Conservation (phyloP, 92 coral and sea anemone species). For the Micromussa lordhowensis region DNA sequence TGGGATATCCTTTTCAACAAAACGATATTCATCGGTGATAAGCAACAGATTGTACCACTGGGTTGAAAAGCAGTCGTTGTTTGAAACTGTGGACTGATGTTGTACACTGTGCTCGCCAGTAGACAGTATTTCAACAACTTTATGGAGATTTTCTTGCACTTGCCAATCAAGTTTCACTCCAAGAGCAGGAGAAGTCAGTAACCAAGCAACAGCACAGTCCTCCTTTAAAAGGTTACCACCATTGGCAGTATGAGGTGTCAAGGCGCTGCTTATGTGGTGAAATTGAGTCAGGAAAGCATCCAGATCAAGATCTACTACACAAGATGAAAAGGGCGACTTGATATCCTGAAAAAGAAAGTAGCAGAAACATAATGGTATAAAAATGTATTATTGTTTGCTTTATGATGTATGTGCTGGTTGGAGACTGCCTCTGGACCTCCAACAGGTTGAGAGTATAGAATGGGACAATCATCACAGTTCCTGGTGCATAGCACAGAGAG, state of each 20-base stretch:
- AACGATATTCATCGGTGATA: slow-evolving; percentile 43
- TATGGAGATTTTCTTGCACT: slow-evolving; percentile 21
- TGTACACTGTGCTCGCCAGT: background rate
- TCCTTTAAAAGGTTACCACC: background rate
- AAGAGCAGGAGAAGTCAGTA: slow-evolving; percentile 40
- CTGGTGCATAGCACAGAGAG: no score
- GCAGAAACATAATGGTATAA: background rate
- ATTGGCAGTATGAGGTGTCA: background rate
- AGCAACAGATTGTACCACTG: slow-evolving; percentile 40
- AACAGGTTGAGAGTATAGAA: no score
- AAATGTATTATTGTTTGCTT: no score
- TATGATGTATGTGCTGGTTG: no score
- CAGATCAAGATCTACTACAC: slow-evolving; percentile 1
- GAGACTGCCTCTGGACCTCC: no score
- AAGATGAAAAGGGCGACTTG: slow-evolving; percentile 6
- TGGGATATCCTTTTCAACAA: slow-evolving; percentile 38
- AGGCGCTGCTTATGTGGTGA: background rate
- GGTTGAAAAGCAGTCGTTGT: background rate
- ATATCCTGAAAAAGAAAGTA: background rate
- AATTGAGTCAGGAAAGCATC: slow-evolving; percentile 4
- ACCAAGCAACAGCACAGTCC: slow-evolving; percentile 49
- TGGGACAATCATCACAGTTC: no score
- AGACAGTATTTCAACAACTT: background rate
- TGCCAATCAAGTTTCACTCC: slow-evolving; percentile 56
- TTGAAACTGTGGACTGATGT: background rate